phyloP scores from a whole-genome alignment of 2,113 vertebrate species.

The Alligator sinensis region DNA sequence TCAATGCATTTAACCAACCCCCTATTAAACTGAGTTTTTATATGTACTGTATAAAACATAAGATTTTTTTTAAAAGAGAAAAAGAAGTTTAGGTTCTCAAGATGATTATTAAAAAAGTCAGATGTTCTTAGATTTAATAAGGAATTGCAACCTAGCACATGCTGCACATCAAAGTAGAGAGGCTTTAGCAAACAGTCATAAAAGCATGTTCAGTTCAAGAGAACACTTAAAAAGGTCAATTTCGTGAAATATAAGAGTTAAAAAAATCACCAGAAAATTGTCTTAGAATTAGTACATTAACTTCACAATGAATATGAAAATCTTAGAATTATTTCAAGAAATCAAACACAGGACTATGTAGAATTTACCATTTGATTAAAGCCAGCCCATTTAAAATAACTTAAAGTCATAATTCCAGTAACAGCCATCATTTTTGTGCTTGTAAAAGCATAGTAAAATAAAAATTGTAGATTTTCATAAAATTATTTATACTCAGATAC shows the following conservation, averaged over 20 bases:
- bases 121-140: background rate
- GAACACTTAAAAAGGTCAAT: background rate
- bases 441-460: conserved; percentile 26
- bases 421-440: background rate
- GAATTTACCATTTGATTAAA: conserved; percentile 7
- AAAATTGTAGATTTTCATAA: conserved; percentile 18
- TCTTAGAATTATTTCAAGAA: background rate
- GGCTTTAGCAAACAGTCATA: background rate
- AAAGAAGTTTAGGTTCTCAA: background rate
- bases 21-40: background rate
- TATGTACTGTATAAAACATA: fast-evolving
- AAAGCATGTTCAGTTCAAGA: conserved; percentile 1
- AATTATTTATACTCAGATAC: conserved; percentile 6
- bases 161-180: background rate
- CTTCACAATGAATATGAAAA: background rate
- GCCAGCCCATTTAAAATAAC: background rate
- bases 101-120: background rate
- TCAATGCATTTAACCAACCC: too few relatives aligned
- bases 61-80: background rate
- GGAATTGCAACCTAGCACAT: background rate
- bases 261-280: background rate
- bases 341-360: background rate
- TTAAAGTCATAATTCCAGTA: conserved; percentile 5
- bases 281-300: background rate
- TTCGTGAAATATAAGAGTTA: background rate